Evolutionary conservation across 2,113 vertebrate species (phyloP).

Genomic region (Ciconia stormi): DNA sequence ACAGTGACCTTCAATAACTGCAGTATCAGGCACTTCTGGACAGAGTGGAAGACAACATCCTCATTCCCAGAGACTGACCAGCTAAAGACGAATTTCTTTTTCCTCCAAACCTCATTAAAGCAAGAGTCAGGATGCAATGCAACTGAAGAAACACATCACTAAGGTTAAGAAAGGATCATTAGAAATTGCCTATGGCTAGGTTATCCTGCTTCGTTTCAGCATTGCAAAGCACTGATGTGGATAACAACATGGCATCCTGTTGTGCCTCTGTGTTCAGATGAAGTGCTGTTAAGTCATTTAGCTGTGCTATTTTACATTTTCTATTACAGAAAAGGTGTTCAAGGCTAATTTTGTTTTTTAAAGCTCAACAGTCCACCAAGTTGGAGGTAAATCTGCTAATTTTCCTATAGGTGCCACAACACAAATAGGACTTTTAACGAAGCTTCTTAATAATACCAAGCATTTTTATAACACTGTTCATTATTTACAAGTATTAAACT

Average conservation of each 20-base stretch:
- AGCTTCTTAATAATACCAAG: background rate
- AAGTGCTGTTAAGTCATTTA: background rate
- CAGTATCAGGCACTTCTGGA: background rate
- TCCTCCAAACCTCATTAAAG: background rate
- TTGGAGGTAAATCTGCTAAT: background rate
- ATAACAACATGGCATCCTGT: background rate
- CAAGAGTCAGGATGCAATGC: background rate
- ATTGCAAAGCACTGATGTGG: background rate
- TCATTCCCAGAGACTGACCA: background rate
- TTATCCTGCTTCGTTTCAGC: background rate
- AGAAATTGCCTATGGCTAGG: background rate
- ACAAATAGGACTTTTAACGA: background rate
- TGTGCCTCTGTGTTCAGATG: background rate
- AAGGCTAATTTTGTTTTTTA: background rate
- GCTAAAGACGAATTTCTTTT: background rate
- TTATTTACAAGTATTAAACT: background rate
- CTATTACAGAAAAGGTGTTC: background rate
- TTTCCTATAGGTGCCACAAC: background rate
- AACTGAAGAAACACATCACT: background rate
- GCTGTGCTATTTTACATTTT: background rate
- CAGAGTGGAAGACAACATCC: background rate
- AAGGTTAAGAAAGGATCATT: background rate
- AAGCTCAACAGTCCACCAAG: background rate
- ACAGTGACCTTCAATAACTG: background rate
- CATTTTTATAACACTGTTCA: background rate